A percentile compares a stretch with the other conserved stretches of the same genome.
These are phyloP conservation scores for Papilio xuthus DNA, from an alignment of 1,140 invertebrate genomes.

Conservation along the genomic window DNA sequence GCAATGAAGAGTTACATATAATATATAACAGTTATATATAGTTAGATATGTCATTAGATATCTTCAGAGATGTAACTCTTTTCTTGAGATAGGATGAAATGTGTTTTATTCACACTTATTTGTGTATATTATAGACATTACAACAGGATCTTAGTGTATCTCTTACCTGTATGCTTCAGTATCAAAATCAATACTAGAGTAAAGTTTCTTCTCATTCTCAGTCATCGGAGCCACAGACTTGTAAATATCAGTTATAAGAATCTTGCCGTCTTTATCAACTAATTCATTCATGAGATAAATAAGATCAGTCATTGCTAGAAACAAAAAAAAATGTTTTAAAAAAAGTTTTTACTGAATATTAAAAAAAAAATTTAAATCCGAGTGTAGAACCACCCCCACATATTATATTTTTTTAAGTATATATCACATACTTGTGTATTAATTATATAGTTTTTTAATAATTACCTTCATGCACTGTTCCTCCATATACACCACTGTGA, in stretches of 20 bases:
- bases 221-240: slow-evolving; percentile 90
- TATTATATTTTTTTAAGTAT: background rate
- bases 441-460: background rate
- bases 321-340: too few relatives aligned
- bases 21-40: too few relatives aligned
- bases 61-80: background rate
- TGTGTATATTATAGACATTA: background rate
- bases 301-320: slow-evolving; percentile 92
- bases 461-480: slow-evolving; percentile 87
- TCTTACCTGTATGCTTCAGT: slow-evolving; percentile 87
- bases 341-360: background rate
- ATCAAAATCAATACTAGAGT: slow-evolving; percentile 95
- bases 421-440: background rate
- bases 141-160: background rate
- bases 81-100: background rate
- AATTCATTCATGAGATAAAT: slow-evolving; percentile 92
- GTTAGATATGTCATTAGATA: background rate
- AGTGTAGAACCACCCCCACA: too few relatives aligned
- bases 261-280: slow-evolving; percentile 92
- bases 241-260: slow-evolving; percentile 90
- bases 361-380: too few relatives aligned
- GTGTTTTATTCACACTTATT: background rate
- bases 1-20: background rate
- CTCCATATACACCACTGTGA: slow-evolving; percentile 97
- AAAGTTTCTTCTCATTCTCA: slow-evolving; percentile 89